Evolutionary conservation across 2,113 vertebrate species (phyloP).

Genomic region (Panthera tigris): DNA sequence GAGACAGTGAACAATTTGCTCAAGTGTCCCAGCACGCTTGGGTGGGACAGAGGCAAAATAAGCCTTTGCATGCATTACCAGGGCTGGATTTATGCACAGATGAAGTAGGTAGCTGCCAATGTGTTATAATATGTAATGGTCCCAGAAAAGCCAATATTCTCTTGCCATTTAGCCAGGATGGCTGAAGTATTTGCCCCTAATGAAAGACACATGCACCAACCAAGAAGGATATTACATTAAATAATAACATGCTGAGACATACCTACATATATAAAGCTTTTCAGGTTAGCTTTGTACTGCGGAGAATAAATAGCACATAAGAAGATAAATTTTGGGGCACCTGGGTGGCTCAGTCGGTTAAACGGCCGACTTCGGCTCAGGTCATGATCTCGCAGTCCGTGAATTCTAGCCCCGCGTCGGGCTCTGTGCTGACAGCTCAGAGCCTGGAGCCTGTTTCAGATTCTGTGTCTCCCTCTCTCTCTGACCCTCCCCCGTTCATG

Average conservation of each 20-base stretch:
- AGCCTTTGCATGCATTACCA: fast-evolving
- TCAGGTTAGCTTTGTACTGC: background rate
- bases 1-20: background rate
- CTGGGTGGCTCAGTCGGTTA: too few species aligned
- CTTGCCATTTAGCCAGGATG: background rate
- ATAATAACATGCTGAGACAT: background rate
- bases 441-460: too few species aligned
- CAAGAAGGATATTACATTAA: background rate
- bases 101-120: background rate
- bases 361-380: too few species aligned
- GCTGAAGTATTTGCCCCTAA: background rate
- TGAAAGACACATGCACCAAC: background rate
- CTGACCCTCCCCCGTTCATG: too few species aligned
- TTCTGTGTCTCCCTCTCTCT: too few species aligned
- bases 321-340: background rate
- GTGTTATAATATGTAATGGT: background rate
- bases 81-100: background rate
- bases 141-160: background rate
- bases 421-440: too few species aligned
- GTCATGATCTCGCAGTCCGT: too few species aligned
- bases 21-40: background rate
- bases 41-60: background rate
- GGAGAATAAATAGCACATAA: background rate
- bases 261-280: background rate
- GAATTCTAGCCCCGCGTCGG: too few species aligned